Evolutionary conservation across 1,140 invertebrate genomes (phyloP).

Genomic region (Aphaenogaster rudis): DNA sequence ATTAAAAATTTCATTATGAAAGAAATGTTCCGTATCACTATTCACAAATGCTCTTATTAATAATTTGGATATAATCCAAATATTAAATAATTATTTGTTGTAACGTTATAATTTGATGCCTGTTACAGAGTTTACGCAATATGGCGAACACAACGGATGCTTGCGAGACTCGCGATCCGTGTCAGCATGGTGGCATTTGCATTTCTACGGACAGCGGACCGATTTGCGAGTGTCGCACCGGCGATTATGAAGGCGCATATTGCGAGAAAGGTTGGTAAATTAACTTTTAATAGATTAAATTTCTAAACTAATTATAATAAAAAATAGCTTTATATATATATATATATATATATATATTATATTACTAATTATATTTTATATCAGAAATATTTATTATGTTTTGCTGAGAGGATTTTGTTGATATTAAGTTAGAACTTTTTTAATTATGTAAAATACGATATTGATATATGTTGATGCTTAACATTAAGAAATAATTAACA

Average conservation of each 20-base stretch:
- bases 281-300: neutral
- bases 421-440: neutral
- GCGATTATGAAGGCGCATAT: constrained; percentile 96
- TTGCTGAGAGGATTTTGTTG: neutral
- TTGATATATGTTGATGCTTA: neutral
- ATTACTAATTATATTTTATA: neutral
- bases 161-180: constrained; percentile 95
- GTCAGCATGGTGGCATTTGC: constrained; percentile 97
- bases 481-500: constrained; percentile 10
- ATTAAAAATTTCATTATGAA: neutral
- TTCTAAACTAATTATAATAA: constrained; percentile 20
- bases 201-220: constrained; percentile 97
- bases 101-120: constrained; percentile 75
- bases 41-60: neutral
- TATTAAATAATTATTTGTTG: neutral
- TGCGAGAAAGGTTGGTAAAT: constrained; percentile 95
- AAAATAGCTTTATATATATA: neutral
- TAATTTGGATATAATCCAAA: neutral
- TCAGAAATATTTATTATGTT: neutral
- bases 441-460: neutral
- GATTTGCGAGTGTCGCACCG: constrained; percentile 96
- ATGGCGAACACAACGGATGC: constrained; percentile 90
- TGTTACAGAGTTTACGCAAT: constrained; percentile 88
- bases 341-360: too few species aligned
- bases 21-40: neutral